Percentiles rank a stretch among this genome's conserved stretches.
These are phyloP conservation scores for Protobothrops mucrosquamatus DNA, from an alignment of 2,113 vertebrate genomes.

Conservation along the genomic window DNA sequence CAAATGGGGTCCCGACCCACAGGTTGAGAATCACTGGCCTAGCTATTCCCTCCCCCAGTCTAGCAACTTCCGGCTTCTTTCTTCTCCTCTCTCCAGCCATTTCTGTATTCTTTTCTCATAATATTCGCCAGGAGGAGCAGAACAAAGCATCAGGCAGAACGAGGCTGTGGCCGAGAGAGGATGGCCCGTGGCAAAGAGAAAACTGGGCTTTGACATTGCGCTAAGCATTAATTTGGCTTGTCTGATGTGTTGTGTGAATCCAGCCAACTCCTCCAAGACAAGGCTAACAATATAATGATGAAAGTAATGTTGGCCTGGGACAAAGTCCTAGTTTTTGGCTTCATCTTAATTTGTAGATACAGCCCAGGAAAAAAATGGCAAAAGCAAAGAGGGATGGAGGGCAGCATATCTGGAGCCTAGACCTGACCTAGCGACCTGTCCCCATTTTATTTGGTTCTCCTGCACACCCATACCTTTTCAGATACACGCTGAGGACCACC, in stretches of 20 bases:
- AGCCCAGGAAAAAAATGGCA: fast-evolving
- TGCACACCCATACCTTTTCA: background rate
- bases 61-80: background rate
- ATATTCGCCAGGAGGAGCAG: background rate
- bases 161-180: background rate
- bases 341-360: background rate
- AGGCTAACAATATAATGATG: background rate
- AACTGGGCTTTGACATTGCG: background rate
- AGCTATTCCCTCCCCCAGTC: background rate
- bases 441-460: background rate
- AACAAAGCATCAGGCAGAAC: background rate
- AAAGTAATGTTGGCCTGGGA: background rate
- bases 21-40: too few relatives aligned
- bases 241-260: background rate
- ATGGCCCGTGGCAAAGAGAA: background rate
- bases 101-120: background rate
- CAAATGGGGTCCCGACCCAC: too few relatives aligned
- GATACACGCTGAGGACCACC: background rate
- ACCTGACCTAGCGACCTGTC: background rate
- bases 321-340: background rate
- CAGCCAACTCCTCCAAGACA: background rate
- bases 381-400: background rate
- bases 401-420: background rate
- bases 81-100: background rate
- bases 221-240: background rate